Base-by-base conservation (phyloP, 1,140 invertebrate genomes). In the Gyrodactylus salaris region DNA sequence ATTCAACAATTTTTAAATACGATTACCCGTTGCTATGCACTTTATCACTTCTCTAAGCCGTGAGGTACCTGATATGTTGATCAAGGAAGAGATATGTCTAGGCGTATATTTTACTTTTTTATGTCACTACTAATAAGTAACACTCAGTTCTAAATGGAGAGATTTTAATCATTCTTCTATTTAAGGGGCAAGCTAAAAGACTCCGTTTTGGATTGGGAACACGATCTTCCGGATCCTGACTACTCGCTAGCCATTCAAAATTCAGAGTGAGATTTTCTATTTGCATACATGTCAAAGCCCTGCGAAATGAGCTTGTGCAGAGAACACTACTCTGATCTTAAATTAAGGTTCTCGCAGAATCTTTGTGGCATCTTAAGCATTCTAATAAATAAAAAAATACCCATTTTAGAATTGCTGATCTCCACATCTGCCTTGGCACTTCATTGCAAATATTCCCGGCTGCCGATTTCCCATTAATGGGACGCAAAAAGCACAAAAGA, bases 121-220 rank as follows among this genome's bases (percentile, higher is more conserved):
- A n/a, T n/a, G n/a, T n/a, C n/a, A n/a, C n/a, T n/a, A n/a, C 68
- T 22, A 69, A 69, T 22, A 69, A 24, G 68, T 1, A 69, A 21
- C n/a, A 22, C 21, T 24, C 21, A 20, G 69, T 68, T 70, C 16
- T 73, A 23, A 1, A 68, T 72, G 70, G 21, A 70, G 19, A n/a
- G 21, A 26, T 68, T 54, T 26, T 27, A 74, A n/a, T 75, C 68
- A 73, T 7, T 21, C 26, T 72, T 69, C 74, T 69, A 70, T n/a
- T 75, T 81, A 75, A 81, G 92, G 75, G 92, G 93, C 25, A 85
- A 87, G 75, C 81, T 95, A 69, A 83, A 86, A 75, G 94, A 99
- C 80, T 92, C 87, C 26, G 88, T 97, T 74, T 82, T 99, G n/a
- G 94, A 99, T 81, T 99, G 94, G 94, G 93, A 98, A 78, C 87